These are phyloP conservation scores for Idaea dimidiata DNA, from an alignment of 2,888 invertebrate genomes.

Conservation along the genomic window DNA sequence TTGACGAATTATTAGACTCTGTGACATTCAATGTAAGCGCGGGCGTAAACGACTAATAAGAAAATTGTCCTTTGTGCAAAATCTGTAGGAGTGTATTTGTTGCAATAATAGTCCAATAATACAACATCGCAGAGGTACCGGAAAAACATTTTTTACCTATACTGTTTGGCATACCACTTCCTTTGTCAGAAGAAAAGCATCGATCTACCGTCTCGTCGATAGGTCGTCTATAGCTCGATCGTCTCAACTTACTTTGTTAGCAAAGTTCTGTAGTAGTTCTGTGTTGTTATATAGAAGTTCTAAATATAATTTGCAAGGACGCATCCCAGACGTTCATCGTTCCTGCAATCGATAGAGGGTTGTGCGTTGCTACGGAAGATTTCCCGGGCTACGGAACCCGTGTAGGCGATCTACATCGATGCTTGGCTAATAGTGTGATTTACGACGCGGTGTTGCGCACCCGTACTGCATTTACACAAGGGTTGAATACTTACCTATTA, in stretches of 20 bases:
- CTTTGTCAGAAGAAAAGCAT: neutral
- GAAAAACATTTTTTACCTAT: neutral
- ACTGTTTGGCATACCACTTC: neutral
- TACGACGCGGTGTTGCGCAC: neutral
- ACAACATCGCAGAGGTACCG: too few relatives aligned
- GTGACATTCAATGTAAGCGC: too few relatives aligned
- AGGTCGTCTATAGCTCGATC: too few relatives aligned
- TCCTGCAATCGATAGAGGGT: slow-evolving; percentile 45
- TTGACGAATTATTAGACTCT: too few relatives aligned
- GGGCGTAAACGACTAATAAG: too few relatives aligned
- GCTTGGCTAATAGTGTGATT: slow-evolving; percentile 7
- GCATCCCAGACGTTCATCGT: slow-evolving; percentile 22
- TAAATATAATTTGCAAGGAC: slow-evolving; percentile 19
- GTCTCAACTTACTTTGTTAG: neutral
- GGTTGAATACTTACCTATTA: neutral
- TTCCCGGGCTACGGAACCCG: slow-evolving; percentile 17
- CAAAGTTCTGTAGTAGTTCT: neutral
- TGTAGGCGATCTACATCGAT: neutral
- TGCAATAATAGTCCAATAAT: too few relatives aligned
- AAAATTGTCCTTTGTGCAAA: too few relatives aligned
- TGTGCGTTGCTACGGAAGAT: slow-evolving; percentile 38
- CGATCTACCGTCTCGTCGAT: neutral
- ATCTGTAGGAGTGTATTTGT: too few relatives aligned
- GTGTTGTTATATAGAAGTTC: neutral
- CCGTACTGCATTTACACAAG: neutral